A percentile compares a stretch with the other conserved stretches of the same genome.
These are phyloP conservation scores for Acanthopleura granulata DNA, from an alignment of 2,888 invertebrate genomes.

Conservation along the genomic window DNA sequence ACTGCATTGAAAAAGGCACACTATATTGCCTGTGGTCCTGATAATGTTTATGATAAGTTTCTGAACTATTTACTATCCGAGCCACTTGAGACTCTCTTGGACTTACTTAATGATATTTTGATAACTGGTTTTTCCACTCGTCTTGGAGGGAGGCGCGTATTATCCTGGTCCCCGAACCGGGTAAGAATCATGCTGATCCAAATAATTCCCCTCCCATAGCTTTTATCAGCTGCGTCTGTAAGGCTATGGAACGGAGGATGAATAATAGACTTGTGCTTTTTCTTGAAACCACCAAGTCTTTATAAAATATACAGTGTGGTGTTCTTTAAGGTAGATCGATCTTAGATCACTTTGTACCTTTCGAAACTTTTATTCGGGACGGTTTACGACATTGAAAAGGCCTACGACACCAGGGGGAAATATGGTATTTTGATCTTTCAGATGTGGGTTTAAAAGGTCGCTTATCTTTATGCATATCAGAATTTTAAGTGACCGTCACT, in stretches of 20 bases:
- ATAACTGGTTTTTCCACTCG: too few species aligned
- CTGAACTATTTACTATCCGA: too few species aligned
- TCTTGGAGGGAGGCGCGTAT: too few species aligned
- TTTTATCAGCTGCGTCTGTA: too few species aligned
- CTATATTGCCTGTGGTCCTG: background rate
- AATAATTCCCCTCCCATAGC: too few species aligned
- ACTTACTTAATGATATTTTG: too few species aligned
- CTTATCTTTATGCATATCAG: conserved; percentile 27
- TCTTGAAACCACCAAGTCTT: too few species aligned
- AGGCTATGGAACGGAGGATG: conserved; percentile 40
- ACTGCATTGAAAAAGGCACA: background rate
- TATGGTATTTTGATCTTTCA: conserved; percentile 31
- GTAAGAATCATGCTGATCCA: too few species aligned
- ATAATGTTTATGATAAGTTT: background rate
- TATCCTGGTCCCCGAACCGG: too few species aligned
- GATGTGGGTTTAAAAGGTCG: conserved; percentile 32
- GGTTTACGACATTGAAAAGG: conserved; percentile 27
- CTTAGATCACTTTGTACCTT: conserved; percentile 29
- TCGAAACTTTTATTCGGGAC: conserved; percentile 36
- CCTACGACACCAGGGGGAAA: conserved; percentile 35
- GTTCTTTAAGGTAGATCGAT: conserved; percentile 31
- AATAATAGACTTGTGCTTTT: conserved; percentile 35
- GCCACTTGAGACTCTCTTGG: too few species aligned
- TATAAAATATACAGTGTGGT: conserved; percentile 27
- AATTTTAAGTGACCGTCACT: conserved; percentile 3